A percentile compares a stretch with the other conserved stretches of the same genome.
Evolutionary conservation across 1,140 invertebrate species (phyloP).

Genomic region (Drosophila melanogaster): DNA sequence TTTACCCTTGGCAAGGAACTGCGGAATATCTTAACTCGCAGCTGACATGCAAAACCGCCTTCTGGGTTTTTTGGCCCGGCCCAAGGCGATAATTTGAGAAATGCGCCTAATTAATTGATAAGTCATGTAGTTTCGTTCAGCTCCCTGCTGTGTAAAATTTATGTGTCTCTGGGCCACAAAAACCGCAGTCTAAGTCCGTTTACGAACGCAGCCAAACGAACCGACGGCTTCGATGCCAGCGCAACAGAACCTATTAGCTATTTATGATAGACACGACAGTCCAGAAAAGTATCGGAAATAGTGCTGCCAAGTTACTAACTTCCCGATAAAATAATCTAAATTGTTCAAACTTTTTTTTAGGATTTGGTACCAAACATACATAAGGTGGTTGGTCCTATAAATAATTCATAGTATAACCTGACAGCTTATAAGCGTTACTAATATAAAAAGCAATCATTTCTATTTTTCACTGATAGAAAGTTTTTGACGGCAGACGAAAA

Average conservation of each 20-base stretch:
- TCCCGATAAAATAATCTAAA: constrained; percentile 6
- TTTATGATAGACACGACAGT: constrained; percentile 57
- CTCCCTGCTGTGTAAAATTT: constrained; percentile 37
- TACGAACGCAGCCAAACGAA: constrained; percentile 63
- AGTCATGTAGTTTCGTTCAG: constrained; percentile 57
- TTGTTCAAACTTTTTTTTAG: background rate
- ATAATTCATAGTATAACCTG: too few relatives aligned
- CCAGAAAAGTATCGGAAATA: constrained; percentile 3
- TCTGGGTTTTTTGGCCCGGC: constrained; percentile 10
- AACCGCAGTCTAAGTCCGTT: constrained; percentile 61
- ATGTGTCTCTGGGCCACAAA: constrained; percentile 64
- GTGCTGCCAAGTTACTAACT: constrained; percentile 4
- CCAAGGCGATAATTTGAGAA: constrained; percentile 76
- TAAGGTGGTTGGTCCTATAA: too few relatives aligned
- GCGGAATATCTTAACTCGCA: constrained; percentile 45
- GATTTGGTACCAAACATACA: too few relatives aligned
- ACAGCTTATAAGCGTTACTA: too few relatives aligned
- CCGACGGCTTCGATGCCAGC: constrained; percentile 46
- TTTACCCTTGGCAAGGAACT: constrained; percentile 6
- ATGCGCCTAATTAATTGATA: constrained; percentile 77
- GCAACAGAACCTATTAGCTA: constrained; percentile 69
- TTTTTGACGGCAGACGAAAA: too few relatives aligned
- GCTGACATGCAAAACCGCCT: constrained; percentile 63
- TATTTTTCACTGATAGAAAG: too few relatives aligned
- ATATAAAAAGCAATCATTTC: too few relatives aligned